phyloP scores from a whole-genome alignment of 2,888 invertebrate genomes.

The Allolobophora icterica region DNA sequence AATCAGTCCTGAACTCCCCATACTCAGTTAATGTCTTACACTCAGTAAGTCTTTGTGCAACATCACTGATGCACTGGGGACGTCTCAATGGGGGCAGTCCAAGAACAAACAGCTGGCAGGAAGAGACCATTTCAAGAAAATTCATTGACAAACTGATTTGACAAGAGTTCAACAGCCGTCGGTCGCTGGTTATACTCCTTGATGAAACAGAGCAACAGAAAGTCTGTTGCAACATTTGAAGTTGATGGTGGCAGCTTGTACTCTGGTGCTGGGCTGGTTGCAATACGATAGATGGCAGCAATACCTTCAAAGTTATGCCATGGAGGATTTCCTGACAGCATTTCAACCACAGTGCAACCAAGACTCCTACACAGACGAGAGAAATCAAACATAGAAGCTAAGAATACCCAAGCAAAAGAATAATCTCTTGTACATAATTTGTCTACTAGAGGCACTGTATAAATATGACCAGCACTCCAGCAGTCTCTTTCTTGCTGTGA shows the following conservation, averaged over 20 bases:
- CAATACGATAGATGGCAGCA: conserved; percentile 66
- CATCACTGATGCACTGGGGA: neutral
- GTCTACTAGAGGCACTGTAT: too few relatives aligned
- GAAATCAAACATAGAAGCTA: neutral
- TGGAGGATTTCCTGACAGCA: conserved; percentile 64
- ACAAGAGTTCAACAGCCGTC: conserved; percentile 54
- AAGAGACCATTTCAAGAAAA: conserved; percentile 4
- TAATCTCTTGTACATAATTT: too few relatives aligned
- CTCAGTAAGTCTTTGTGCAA: neutral
- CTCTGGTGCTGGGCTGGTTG: conserved; percentile 58
- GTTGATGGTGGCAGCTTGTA: conserved; percentile 57
- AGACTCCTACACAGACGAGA: conserved; percentile 59
- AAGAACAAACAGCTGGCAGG: neutral
- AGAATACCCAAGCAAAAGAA: neutral
- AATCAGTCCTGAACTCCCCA: too few relatives aligned
- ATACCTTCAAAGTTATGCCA: conserved; percentile 64
- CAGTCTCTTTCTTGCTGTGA: too few relatives aligned
- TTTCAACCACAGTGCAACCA: conserved; percentile 65
- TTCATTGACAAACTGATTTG: conserved; percentile 41
- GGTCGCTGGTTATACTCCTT: conserved; percentile 55
- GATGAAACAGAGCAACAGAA: conserved; percentile 57
- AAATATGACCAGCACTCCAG: too few relatives aligned
- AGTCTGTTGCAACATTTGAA: conserved; percentile 54
- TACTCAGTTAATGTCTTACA: too few relatives aligned
- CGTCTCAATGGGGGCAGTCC: neutral